Base-by-base conservation (phyloP, 2,797 vertebrate genomes). In the Psittacula derbiana region DNA sequence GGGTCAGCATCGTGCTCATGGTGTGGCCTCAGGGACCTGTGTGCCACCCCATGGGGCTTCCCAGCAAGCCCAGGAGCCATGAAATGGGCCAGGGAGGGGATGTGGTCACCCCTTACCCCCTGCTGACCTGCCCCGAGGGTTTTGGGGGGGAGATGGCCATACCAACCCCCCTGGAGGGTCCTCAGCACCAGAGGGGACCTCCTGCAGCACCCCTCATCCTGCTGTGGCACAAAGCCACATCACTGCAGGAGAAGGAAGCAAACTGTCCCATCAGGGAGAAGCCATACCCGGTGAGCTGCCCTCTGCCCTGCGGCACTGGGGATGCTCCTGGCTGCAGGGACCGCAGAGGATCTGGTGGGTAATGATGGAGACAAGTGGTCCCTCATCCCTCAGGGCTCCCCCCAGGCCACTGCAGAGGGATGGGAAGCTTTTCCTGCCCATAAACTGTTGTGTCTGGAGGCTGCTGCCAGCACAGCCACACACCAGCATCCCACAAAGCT, bases 391-490 rank as follows among this genome's bases (percentile, higher is more conserved):
- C 55, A 24, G 21, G 0, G 28, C n/a, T 67, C 11, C 70, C 28
- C 30, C 33, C 28, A 15, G 3, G 20, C 79, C 50, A 24, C 50
- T 61, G 16, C 8, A 2, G 23, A 87, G 23, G 36, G 43, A 82
- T 52, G 21, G 55, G 47, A 95, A 91, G 46, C 1, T 92, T 93
- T 92, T 80, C 25, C 61, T 78, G 31, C 17, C 23, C 1, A 0
- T 88, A 92, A 96, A 95, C 80, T 93, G 65, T 92, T 95, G 82
- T 80, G 88, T 93, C 82, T 90, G 82, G 75, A 94, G 61, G 67
- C 72, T 55, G 88, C 57, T 44, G 75, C 47, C 36, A 2, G 78
- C 46, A 8, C 1, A 8, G 50, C 78, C 5, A 0, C 82, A 44
- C 65, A 78, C 12, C 57, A 62, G 75, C 57, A 40, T 88, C 1